Percentiles rank a stretch among this genome's conserved stretches.
These are phyloP conservation scores for Netelia virgata DNA, from an alignment of 2,888 invertebrate species.

Conservation along the genomic window DNA sequence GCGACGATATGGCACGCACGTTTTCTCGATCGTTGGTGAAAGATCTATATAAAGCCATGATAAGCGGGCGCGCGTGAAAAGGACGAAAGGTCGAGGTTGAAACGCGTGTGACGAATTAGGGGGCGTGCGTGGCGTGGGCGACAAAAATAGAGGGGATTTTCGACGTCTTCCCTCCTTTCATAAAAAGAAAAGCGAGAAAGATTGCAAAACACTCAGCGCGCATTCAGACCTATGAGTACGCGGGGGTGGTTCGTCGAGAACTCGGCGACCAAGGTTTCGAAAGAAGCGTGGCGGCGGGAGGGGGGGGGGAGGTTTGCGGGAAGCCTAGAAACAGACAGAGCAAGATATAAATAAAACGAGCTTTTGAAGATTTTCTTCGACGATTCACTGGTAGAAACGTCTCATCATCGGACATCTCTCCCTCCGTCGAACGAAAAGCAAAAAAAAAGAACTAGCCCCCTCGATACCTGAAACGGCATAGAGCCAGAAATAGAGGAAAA, in stretches of 20 bases:
- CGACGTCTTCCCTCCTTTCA: not conserved
- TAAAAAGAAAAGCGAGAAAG: slow-evolving; percentile 13
- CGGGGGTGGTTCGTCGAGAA: slow-evolving; percentile 22
- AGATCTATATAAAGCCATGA: slow-evolving; percentile 22
- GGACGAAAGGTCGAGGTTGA: slow-evolving; percentile 61
- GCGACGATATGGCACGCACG: slow-evolving; percentile 45
- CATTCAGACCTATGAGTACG: not conserved
- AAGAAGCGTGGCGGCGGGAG: no score
- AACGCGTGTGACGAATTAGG: slow-evolving; percentile 53
- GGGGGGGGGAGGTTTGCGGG: no score
- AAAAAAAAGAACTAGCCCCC: slow-evolving; percentile 25
- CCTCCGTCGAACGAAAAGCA: slow-evolving; percentile 23
- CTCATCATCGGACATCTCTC: slow-evolving; percentile 41
- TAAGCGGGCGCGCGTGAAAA: slow-evolving; percentile 44
- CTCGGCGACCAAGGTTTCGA: not conserved
- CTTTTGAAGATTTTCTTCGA: slow-evolving; percentile 38
- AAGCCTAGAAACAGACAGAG: not conserved
- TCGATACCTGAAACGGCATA: slow-evolving; percentile 27
- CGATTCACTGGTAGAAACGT: slow-evolving; percentile 15
- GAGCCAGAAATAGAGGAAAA: slow-evolving; percentile 30
- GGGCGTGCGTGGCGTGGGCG: not conserved
- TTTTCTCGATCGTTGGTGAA: slow-evolving; percentile 18
- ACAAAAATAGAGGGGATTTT: slow-evolving; percentile 1
- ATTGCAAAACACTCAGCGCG: slow-evolving; percentile 8
- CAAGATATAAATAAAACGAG: slow-evolving; percentile 2